Evolutionary conservation across 1,140 invertebrate genomes (phyloP), one percentile per base, ranked within the genome.

Genomic region (Tribolium castaneum): DNA sequence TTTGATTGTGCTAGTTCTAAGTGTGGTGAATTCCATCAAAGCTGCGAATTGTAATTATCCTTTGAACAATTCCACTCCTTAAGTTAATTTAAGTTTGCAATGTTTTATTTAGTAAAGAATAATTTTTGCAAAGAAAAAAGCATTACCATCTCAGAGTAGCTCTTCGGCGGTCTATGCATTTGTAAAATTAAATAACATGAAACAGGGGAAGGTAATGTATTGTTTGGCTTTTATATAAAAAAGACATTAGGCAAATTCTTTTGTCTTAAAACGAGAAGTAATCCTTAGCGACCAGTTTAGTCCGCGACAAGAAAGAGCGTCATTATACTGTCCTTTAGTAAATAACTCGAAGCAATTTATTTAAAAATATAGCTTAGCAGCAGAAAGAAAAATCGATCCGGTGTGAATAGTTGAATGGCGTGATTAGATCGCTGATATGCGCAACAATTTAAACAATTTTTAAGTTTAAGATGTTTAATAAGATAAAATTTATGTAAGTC

Each of bases 201-300:
- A 13, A 52, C 30, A 52, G 34, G 25, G 39, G 22, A 73, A 52
- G 52, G 52, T 34, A 52, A 52, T 54, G 22, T 54, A 73, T 54
- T 35, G 25, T 54, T 54, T 35, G 52, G 49, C 49, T 73, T 54
- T 73, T 73, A 73, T 73, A 73, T 54, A 73, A 54, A 54, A 73
- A 73, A 73, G 71, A 73, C 71, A 73, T 73, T 73, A 73, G 52
- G 52, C 52, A 73, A 73, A 73, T 73, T 73, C 71, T 73, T 73
- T 73, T 73, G 71, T 73, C 52, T 73, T 73, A 73, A 73, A 73
- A 73, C 52, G 71, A 73, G 52, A 12, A 52, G 49, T 52, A 52
- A 73, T 54, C 71, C 71, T 73, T 73, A 54, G 49, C 49, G 70
- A 72, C 52, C 49, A 54, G 71, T 73, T 51, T 72, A 25, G 13